These are phyloP conservation scores for Nasonia longicornis DNA, from an alignment of 1,140 invertebrate genomes.

Conservation along the genomic window DNA sequence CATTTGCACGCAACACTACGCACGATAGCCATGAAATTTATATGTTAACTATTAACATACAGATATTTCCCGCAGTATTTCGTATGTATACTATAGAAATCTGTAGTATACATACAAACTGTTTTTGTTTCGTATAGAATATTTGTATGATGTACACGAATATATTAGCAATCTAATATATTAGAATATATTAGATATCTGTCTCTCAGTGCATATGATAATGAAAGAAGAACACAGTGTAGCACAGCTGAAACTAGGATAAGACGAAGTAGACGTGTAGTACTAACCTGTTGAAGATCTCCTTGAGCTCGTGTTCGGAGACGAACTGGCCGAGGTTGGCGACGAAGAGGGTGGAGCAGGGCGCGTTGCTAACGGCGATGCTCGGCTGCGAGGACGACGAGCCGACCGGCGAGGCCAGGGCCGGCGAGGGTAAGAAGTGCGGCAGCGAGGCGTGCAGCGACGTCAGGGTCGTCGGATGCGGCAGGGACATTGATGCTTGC, in stretches of 20 bases:
- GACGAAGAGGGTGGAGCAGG: slow-evolving; percentile 97
- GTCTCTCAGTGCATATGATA: too few relatives aligned
- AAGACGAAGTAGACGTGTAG: neutral
- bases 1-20: too few relatives aligned
- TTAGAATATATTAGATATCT: too few relatives aligned
- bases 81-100: too few relatives aligned
- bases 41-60: too few relatives aligned
- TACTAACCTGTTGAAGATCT: slow-evolving; percentile 95
- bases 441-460: slow-evolving; percentile 83
- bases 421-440: slow-evolving; percentile 85
- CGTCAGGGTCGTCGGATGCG: slow-evolving; percentile 83
- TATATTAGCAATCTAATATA: too few relatives aligned
- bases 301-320: slow-evolving; percentile 96
- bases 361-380: slow-evolving; percentile 76
- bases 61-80: too few relatives aligned
- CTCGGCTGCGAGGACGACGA: slow-evolving; percentile 81
- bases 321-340: slow-evolving; percentile 96
- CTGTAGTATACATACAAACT: too few relatives aligned
- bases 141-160: too few relatives aligned
- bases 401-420: slow-evolving; percentile 87
- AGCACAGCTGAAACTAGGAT: neutral
- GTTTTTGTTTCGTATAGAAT: too few relatives aligned
- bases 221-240: too few relatives aligned
- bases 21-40: too few relatives aligned
- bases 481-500: slow-evolving; percentile 79